Evolutionary conservation across 2,113 vertebrate species (phyloP).

Genomic region (Myotis brandtii): DNA sequence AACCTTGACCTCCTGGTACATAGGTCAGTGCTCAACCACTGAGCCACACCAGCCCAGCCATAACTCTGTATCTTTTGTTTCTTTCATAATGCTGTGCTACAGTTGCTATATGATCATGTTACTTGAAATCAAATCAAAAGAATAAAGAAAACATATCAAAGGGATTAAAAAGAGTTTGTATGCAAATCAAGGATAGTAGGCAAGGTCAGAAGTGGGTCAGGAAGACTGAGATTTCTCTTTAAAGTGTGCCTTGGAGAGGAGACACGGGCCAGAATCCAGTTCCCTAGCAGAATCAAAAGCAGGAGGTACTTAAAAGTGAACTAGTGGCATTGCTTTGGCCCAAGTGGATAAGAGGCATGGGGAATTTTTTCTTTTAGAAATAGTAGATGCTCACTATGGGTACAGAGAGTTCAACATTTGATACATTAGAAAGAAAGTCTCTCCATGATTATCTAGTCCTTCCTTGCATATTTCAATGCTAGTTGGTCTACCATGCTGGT

Average conservation of each 20-base stretch:
- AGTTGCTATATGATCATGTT: neutral
- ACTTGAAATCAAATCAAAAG: slow-evolving; percentile 19
- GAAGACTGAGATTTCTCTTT: slow-evolving; percentile 13
- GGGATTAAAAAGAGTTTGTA: neutral
- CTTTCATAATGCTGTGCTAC: neutral
- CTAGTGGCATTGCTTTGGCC: neutral
- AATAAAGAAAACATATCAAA: neutral
- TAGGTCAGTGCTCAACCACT: too few species aligned
- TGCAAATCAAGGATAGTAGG: neutral
- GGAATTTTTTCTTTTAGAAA: neutral
- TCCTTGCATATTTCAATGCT: neutral
- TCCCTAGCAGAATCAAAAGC: neutral
- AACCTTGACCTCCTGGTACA: too few species aligned
- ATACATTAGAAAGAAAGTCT: neutral
- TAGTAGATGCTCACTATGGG: neutral
- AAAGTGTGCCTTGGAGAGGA: neutral
- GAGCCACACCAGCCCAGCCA: too few species aligned
- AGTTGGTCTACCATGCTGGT: neutral
- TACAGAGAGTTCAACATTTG: neutral
- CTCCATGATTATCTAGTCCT: neutral
- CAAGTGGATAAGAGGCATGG: neutral
- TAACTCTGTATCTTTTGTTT: neutral
- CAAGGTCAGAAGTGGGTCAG: neutral
- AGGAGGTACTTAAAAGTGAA: neutral
- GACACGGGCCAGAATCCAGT: neutral